phyloP scores from a whole-genome alignment of 2,888 invertebrate genomes.

The Thecocarcelia acutangulata region DNA sequence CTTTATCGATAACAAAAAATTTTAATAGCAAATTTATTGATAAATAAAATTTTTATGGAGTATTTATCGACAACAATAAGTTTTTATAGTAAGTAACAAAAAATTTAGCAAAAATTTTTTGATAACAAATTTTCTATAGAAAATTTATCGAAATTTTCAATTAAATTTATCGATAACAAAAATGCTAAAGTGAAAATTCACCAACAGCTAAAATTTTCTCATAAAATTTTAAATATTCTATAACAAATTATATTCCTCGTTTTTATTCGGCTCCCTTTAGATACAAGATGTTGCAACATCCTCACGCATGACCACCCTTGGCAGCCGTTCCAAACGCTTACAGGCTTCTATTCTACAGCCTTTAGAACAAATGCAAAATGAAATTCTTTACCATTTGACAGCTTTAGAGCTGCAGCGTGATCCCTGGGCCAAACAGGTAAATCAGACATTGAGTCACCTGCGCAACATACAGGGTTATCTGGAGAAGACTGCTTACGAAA shows the following conservation, averaged over 20 bases:
- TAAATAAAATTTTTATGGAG: no score
- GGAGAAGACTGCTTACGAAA: slow-evolving; percentile 87
- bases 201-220: no score
- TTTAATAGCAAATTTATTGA: no score
- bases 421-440: slow-evolving; percentile 87
- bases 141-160: background rate
- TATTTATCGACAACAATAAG: no score
- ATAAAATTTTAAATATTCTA: no score
- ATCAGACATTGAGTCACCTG: slow-evolving; percentile 88
- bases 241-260: no score
- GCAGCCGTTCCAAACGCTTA: slow-evolving; percentile 85
- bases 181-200: no score
- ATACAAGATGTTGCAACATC: slow-evolving; percentile 87
- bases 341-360: slow-evolving; percentile 86
- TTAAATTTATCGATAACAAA: background rate
- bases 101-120: no score
- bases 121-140: no score
- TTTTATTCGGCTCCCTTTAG: slow-evolving; percentile 69
- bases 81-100: no score
- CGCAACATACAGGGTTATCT: slow-evolving; percentile 90
- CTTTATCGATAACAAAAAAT: no score
- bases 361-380: slow-evolving; percentile 86
- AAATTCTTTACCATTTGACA: slow-evolving; percentile 89
- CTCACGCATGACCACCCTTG: slow-evolving; percentile 87
- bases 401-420: slow-evolving; percentile 87